These are phyloP conservation scores for Drosophila prolongata DNA, from an alignment of 2,888 invertebrate species.

Conservation along the genomic window DNA sequence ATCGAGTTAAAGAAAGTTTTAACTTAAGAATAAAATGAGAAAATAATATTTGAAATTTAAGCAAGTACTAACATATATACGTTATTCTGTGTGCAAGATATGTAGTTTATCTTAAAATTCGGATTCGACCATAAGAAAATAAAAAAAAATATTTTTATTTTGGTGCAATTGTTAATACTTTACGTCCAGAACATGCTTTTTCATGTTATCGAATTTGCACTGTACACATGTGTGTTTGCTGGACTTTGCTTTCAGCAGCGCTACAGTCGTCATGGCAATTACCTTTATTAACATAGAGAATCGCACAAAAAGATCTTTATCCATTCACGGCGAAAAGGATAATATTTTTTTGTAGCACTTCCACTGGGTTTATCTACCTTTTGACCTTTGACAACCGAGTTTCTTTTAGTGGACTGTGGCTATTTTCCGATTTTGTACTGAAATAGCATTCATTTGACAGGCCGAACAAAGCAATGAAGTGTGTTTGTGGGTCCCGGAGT, in stretches of 20 bases:
- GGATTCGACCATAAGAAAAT: too few species aligned
- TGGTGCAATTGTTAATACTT: too few species aligned
- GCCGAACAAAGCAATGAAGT: conserved; percentile 2
- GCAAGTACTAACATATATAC: background rate
- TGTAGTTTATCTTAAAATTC: too few species aligned
- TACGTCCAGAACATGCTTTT: background rate
- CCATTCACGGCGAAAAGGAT: conserved; percentile 20
- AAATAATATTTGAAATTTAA: background rate
- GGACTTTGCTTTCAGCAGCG: conserved; percentile 28
- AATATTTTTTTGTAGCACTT: conserved; percentile 8
- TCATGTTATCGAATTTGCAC: background rate
- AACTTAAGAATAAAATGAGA: background rate
- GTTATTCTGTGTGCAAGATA: too few species aligned
- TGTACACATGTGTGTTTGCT: conserved; percentile 6
- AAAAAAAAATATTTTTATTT: too few species aligned
- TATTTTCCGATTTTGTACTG: conserved; percentile 16
- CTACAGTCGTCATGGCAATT: conserved; percentile 26
- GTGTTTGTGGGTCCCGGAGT: background rate
- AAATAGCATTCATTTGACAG: conserved; percentile 25
- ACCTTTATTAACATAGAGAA: conserved; percentile 32
- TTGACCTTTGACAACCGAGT: conserved; percentile 13
- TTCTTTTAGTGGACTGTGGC: conserved; percentile 29
- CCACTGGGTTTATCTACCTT: background rate
- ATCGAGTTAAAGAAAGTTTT: conserved; percentile 6
- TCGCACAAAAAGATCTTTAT: conserved; percentile 28